Evolutionary conservation across 2,797 vertebrate genomes (phyloP).

Genomic region (Geotrypetes seraphini): DNA sequence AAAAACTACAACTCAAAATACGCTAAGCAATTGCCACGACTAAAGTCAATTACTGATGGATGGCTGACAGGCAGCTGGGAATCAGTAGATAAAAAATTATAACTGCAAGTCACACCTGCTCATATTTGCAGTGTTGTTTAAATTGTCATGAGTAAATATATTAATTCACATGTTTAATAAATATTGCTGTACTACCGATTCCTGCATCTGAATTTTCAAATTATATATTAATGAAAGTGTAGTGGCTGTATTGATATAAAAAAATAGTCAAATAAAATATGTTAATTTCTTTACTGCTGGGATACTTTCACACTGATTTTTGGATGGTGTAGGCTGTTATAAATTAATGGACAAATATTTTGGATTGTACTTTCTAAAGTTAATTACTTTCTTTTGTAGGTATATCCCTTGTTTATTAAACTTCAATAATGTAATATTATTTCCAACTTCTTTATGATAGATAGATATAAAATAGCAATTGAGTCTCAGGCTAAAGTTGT

Average conservation of each 20-base stretch:
- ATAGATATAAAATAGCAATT: background rate
- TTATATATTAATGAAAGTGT: constrained; percentile 8
- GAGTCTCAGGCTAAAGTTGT: constrained; percentile 4
- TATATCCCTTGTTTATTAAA: background rate
- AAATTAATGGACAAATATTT: background rate
- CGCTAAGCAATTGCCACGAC: constrained; percentile 26
- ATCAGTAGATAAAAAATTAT: constrained; percentile 12
- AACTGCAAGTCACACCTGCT: constrained; percentile 19
- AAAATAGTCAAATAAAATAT: background rate
- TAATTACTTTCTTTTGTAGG: background rate
- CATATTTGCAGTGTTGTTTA: constrained; percentile 10
- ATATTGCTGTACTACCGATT: constrained; percentile 17
- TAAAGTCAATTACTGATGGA: constrained; percentile 17
- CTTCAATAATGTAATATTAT: constrained; percentile 5
- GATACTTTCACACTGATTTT: background rate
- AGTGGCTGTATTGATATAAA: background rate
- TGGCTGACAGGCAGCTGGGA: constrained; percentile 9
- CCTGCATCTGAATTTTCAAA: background rate
- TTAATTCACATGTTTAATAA: constrained; percentile 31
- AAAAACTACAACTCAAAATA: background rate
- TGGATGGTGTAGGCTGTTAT: background rate
- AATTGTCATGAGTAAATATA: constrained; percentile 26
- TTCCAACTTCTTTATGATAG: background rate
- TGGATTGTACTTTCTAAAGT: background rate
- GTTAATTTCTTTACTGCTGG: background rate